Evolutionary conservation across 2,888 invertebrate species (phyloP), one percentile per base, ranked within the genome.

Genomic region (Meandrusa payeni): DNA sequence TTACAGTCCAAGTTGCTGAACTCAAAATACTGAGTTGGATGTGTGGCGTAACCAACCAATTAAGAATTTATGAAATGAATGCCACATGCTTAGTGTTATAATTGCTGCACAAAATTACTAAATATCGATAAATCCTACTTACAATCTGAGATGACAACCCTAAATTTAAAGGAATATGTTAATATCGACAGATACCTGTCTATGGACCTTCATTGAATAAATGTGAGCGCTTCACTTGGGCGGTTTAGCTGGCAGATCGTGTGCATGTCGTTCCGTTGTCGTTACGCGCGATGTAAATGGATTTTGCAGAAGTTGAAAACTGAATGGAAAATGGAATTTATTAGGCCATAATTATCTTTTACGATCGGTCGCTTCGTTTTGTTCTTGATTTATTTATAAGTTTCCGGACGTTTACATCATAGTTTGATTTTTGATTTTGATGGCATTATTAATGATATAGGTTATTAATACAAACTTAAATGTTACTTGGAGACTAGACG

Each of bases 121-220:
- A n/a, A n/a, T n/a, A n/a, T n/a, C n/a, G n/a, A n/a, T n/a, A n/a
- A n/a, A n/a, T n/a, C n/a, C n/a, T n/a, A n/a, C n/a, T n/a, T n/a
- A n/a, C n/a, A n/a, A n/a, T n/a, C n/a, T n/a, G n/a, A n/a, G n/a
- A n/a, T n/a, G n/a, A n/a, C n/a, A n/a, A n/a, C n/a, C n/a, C n/a
- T n/a, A n/a, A n/a, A n/a, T n/a, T n/a, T n/a, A n/a, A n/a, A n/a
- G n/a, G n/a, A n/a, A n/a, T n/a, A 34, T 32, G 15, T 11, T 9
- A 13, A 32, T 36, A 39, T 22, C 32, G 38, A 44, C 28, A 12
- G 15, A 66, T 62, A 69, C 70, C 67, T 52, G 52, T 53, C 60
- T 62, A 67, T 62, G 71, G 69, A 68, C 62, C 64, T 69, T 66
- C 69, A 76, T 78, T 80, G 74, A 76, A 80, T 79, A 79, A 78